These are phyloP conservation scores for Onthophagus sagittarius DNA, from an alignment of 2,888 invertebrate species.

Conservation along the genomic window DNA sequence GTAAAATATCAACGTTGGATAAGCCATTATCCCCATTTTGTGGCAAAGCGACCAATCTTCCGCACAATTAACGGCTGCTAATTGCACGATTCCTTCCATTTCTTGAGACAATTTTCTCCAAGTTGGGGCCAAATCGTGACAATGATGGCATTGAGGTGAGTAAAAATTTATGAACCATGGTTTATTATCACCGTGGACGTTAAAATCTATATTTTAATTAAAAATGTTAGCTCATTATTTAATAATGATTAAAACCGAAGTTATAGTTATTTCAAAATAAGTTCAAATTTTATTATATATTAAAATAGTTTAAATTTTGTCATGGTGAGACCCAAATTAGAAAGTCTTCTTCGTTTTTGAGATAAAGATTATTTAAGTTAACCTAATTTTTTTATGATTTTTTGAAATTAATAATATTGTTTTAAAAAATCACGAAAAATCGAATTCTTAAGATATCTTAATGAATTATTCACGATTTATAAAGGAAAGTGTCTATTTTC, in stretches of 20 bases:
- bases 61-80: slow-evolving; percentile 86
- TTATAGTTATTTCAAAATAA: neutral
- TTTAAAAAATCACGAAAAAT: too few species aligned
- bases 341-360: too few species aligned
- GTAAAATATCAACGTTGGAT: slow-evolving; percentile 73
- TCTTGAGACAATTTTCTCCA: slow-evolving; percentile 77
- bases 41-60: slow-evolving; percentile 77
- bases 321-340: too few species aligned
- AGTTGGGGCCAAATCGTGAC: slow-evolving; percentile 75
- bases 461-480: too few species aligned
- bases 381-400: too few species aligned
- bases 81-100: slow-evolving; percentile 71
- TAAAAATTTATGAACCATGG: slow-evolving; percentile 87
- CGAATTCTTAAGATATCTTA: too few species aligned
- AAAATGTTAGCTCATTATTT: too few species aligned
- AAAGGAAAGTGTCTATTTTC: too few species aligned
- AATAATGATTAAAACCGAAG: too few species aligned
- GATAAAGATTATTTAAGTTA: too few species aligned
- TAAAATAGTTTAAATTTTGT: too few species aligned
- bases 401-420: too few species aligned
- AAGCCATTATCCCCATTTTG: slow-evolving; percentile 64
- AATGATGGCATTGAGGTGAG: slow-evolving; percentile 81
- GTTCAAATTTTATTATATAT: neutral
- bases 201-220: slow-evolving; percentile 46
- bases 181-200: slow-evolving; percentile 55